phyloP scores from a whole-genome alignment of 2,113 vertebrate genomes.

The Cygnus buccinator region DNA sequence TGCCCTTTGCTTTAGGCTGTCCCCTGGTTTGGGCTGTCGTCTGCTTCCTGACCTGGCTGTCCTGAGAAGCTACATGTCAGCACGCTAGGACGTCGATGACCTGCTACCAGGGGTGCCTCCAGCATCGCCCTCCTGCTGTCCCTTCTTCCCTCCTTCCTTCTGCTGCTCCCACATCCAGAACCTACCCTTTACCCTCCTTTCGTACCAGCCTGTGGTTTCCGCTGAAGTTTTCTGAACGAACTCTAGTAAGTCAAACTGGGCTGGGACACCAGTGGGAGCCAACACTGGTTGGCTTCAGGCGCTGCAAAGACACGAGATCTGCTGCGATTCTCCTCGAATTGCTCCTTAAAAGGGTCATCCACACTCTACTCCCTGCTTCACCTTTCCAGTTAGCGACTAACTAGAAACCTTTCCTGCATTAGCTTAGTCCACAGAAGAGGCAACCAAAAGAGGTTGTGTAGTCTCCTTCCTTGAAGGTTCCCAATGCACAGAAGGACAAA shows the following conservation, averaged over 20 bases:
- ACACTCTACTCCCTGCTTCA: not conserved
- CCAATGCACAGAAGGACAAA: not conserved
- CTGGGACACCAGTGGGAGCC: not conserved
- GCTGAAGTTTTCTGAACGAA: not conserved
- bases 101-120: not conserved
- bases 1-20: not conserved
- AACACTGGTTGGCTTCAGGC: not conserved
- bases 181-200: not conserved
- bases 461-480: not conserved
- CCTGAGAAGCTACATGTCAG: not conserved
- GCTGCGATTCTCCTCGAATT: not conserved
- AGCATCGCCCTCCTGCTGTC: not conserved
- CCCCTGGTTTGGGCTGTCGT: not conserved
- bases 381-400: not conserved
- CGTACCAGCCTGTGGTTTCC: not conserved
- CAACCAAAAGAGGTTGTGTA: not conserved
- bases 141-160: not conserved
- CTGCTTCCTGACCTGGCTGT: not conserved
- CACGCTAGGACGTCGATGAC: accelerated
- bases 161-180: not conserved
- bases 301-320: accelerated
- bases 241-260: not conserved
- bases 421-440: not conserved
- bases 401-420: not conserved
- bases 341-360: not conserved